Evolutionary conservation across 2,797 vertebrate genomes (phyloP).

Genomic region (Squalus acanthias): DNA sequence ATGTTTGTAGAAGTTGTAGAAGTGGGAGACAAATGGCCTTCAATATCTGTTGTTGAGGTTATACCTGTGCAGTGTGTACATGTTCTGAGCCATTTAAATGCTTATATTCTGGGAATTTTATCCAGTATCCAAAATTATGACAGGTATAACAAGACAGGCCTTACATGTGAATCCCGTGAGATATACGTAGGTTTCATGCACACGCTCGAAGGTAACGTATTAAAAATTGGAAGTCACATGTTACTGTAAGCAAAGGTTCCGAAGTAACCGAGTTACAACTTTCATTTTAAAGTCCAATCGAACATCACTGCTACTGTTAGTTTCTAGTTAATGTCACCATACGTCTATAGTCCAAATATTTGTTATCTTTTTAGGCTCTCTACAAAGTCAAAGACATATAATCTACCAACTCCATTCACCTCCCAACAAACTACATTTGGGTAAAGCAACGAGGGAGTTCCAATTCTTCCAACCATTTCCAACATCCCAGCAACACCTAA

Average conservation of each 20-base stretch:
- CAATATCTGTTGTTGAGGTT: background rate
- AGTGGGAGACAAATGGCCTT: background rate
- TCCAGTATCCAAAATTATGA: background rate
- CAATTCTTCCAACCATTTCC: background rate
- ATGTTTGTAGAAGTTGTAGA: background rate
- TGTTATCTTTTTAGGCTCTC: background rate
- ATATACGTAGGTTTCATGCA: background rate
- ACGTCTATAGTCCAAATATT: background rate
- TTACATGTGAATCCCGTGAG: background rate
- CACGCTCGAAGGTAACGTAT: background rate
- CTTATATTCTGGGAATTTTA: background rate
- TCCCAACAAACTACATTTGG: background rate
- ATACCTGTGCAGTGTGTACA: background rate
- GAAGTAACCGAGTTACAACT: background rate
- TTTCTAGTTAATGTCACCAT: background rate
- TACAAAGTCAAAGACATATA: background rate
- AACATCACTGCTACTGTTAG: background rate
- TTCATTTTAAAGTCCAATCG: background rate
- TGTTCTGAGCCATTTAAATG: background rate
- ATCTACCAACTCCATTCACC: background rate
- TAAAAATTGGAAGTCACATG: background rate
- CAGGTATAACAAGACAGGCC: background rate
- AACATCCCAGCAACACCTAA: background rate
- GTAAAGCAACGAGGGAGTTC: background rate
- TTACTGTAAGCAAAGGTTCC: background rate